Conservation (phyloP, 2,888 invertebrate species). For the Zeuzera pyrina region DNA sequence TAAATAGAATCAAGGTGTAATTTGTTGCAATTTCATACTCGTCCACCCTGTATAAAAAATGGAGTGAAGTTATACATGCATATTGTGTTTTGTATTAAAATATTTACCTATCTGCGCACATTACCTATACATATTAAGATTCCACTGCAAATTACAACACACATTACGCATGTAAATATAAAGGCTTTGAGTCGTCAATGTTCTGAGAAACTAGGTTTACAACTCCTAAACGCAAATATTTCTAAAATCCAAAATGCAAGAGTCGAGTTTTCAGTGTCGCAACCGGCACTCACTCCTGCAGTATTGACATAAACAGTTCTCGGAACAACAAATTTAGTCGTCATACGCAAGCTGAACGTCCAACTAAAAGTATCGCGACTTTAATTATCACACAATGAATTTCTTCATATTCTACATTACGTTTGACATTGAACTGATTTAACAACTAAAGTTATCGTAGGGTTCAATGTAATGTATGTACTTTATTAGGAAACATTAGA, state of each 20-base stretch:
- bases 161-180: no score
- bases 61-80: no score
- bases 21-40: no score
- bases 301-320: conserved; percentile 51
- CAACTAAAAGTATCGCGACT: conserved; percentile 24
- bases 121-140: no score
- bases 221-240: conserved; percentile 56
- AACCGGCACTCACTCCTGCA: conserved; percentile 50
- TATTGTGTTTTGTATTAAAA: no score
- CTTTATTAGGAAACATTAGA: conserved; percentile 12
- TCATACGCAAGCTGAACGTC: conserved; percentile 20
- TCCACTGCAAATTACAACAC: no score
- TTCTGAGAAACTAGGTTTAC: conserved; percentile 60
- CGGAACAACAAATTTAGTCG: conserved; percentile 43
- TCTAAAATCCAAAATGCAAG: conserved; percentile 54
- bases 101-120: no score
- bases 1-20: no score
- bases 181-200: conserved; percentile 14
- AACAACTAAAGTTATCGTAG: conserved; percentile 51
- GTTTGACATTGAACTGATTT: conserved; percentile 65
- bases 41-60: no score
- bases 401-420: conserved; percentile 55
- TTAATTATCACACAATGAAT: conserved; percentile 42
- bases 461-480: conserved; percentile 38
- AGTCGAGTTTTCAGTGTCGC: conserved; percentile 42